Conservation (phyloP, 2,797 vertebrate species). For the Esox lucius region DNA sequence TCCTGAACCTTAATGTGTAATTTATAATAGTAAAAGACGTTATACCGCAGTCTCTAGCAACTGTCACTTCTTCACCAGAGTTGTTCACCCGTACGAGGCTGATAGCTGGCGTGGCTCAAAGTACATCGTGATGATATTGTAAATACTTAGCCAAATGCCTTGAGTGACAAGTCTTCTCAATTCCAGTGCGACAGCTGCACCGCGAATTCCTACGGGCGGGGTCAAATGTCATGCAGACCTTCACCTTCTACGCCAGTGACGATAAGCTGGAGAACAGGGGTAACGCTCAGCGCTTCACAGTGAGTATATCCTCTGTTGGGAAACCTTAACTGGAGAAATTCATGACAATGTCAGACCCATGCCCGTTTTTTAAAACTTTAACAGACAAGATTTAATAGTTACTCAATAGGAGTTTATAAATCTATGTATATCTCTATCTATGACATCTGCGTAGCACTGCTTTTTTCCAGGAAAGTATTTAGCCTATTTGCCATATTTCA, state of each 20-base stretch:
- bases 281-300: conserved; percentile 76
- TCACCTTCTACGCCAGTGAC: conserved; percentile 96
- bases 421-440: neutral
- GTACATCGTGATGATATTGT: neutral
- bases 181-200: conserved; percentile 93
- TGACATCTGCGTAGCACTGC: neutral
- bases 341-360: neutral
- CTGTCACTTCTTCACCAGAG: neutral
- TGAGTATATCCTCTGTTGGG: conserved; percentile 48
- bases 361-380: neutral
- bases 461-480: neutral
- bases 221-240: conserved; percentile 93
- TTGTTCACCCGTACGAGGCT: neutral
- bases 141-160: neutral
- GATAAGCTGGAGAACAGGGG: conserved; percentile 96
- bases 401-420: neutral
- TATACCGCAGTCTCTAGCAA: neutral
- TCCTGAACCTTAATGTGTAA: neutral
- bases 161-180: conserved; percentile 12
- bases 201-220: conserved; percentile 93
- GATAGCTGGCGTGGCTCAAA: neutral
- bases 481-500: neutral
- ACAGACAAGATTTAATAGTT: neutral
- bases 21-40: neutral
- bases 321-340: neutral